Evolutionary conservation across 1,140 invertebrate genomes (phyloP), one percentile per base, ranked within the genome.

Genomic region (Batillaria attramentaria): DNA sequence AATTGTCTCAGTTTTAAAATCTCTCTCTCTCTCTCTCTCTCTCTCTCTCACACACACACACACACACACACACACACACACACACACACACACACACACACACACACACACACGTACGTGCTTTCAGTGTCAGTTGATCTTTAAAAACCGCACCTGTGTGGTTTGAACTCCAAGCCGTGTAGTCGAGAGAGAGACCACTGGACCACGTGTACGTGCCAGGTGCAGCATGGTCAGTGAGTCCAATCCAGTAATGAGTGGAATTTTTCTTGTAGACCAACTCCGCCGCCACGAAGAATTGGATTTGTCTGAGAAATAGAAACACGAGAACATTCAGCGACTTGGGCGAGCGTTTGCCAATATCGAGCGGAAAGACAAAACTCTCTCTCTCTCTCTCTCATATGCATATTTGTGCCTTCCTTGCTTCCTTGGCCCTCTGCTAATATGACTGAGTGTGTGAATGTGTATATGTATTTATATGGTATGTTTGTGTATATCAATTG

Each of bases 201-300:
- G 66, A 20, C 76, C 82, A 83, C 35, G 68, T 66, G 37, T 83
- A 87, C 3, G 75, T 84, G 0, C 86, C 86, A 1, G 84, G 83
- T 0, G 39, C 73, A 18, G 24, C 46, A 3, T 57, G 24, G 62
- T 86, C 83, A 28, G 83, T 83, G 31, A 87, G 78, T 46, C 86
- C 85, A 18, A 83, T 87, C 87, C 87, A 89, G 79, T 87, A 87
- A n/a, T 75, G 73, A n/a, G n/a, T n/a, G n/a, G n/a, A n/a, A n/a
- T n/a, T n/a, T n/a, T n/a, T n/a, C n/a, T n/a, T n/a, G n/a, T n/a
- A 4, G 31, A 54, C 82, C 60, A 87, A 57, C 31, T 83, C 72
- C 33, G 85, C 81, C 28, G 85, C 78, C 24, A 88, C n/a, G 60
- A 85, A 88, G 1, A 84, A 69, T 68, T 87, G 86, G 18, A 84